A percentile compares a stretch with the other conserved stretches of the same genome.
Evolutionary conservation across 2,888 invertebrate genomes (phyloP).

Genomic region (Keiferia lycopersicella): DNA sequence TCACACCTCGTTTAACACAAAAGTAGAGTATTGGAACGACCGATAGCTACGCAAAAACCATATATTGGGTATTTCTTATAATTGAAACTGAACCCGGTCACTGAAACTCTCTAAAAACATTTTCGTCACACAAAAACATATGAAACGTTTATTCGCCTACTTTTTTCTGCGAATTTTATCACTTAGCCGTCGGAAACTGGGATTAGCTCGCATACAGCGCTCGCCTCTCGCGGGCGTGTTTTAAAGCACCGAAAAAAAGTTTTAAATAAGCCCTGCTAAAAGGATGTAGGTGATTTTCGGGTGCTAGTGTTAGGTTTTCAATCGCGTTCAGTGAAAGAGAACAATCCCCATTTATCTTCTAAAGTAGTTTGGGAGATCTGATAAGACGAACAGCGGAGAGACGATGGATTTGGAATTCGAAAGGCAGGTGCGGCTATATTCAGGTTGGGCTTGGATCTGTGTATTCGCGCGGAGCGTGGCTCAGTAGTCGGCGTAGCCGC

Average conservation of each 20-base stretch:
- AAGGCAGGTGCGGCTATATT: conserved; percentile 41
- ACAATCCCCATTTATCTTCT: conserved; percentile 67
- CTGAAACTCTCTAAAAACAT: conserved; percentile 39
- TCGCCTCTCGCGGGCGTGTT: conserved; percentile 15
- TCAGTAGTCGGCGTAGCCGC: conserved; percentile 39
- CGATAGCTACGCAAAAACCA: conserved; percentile 46
- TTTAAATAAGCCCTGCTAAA: conserved; percentile 16
- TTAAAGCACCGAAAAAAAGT: conserved; percentile 12
- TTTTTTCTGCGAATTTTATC: conserved; percentile 10
- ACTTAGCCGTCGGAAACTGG: conserved; percentile 20
- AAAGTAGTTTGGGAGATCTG: conserved; percentile 60
- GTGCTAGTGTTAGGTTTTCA: conserved; percentile 52
- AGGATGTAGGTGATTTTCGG: conserved; percentile 37
- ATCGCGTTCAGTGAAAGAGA: conserved; percentile 55
- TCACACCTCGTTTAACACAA: conserved; percentile 63
- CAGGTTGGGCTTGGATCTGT: conserved; percentile 39
- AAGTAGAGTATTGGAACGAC: conserved; percentile 46
- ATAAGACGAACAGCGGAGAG: conserved; percentile 58
- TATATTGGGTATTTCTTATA: conserved; percentile 48
- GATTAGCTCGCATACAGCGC: conserved; percentile 9
- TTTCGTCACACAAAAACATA: conserved; percentile 16
- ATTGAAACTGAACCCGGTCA: conserved; percentile 51
- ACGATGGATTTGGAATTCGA: conserved; percentile 55
- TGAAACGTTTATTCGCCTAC: conserved; percentile 10
- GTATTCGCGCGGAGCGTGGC: conserved; percentile 35